Evolutionary conservation across 1,140 invertebrate genomes (phyloP), one percentile per base, ranked within the genome.

Genomic region (Drosophila grimshawi): DNA sequence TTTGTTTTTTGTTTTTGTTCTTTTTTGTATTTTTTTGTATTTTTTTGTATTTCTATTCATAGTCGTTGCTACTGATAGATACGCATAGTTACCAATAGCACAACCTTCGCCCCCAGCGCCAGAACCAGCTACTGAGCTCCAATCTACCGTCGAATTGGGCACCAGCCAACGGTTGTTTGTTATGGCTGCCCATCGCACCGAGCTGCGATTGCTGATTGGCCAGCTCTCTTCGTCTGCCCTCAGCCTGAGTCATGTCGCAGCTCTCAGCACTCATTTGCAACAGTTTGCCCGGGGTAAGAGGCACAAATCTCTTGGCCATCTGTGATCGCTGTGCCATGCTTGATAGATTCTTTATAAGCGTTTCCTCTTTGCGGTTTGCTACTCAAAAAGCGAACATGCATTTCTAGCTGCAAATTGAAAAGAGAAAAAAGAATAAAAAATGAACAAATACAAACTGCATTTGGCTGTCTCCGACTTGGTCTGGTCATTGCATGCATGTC

Each of bases 401-500:
- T 77, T 67, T 75, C 67, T 86, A 80, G 41, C 65, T 76, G 83
- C 51, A 76, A 86, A 86, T 86, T 80, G 82, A 78, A 77, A 70
- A 73, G 71, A 70, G 74, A 55, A 53, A 66, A 74, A 69, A 32
- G 33, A 33, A 60, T 39, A 30, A 45, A 46, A 45, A 43, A 43
- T 19, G 19, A 19, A 19, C 19, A 62, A 43, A 46, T 11, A 63
- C 3, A n/a, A n/a, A 59, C 37, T 29, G 32, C 33, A 43, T 60
- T 60, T 35, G 37, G n/a, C 19, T 37, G 10, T 10, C 27, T 19
- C 37, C 4, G 46, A 29, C 33, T 51, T 4, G 2, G 48, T 41
- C 37, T n/a, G 10, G 32, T 55, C 67, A 30, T 55, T 59, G 27
- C 33, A 57, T 71, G 68, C 68, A 63, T 72, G 69, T 39, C 53